phyloP scores from a whole-genome alignment of 1,140 invertebrate species.

The Plodia interpunctella region DNA sequence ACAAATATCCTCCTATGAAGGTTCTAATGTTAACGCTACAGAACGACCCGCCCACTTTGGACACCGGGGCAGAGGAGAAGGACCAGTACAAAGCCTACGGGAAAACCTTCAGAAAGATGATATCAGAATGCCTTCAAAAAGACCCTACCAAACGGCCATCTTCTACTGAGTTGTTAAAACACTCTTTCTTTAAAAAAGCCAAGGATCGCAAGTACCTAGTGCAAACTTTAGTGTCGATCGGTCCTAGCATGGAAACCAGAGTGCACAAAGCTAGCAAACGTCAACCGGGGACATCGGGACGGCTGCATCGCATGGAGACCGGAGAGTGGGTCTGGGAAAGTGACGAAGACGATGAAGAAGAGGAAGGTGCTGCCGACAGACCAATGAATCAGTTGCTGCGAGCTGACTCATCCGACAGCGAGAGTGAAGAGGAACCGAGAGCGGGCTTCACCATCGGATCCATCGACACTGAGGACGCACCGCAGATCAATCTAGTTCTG shows the following conservation, averaged over 20 bases:
- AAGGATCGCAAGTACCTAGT: constrained; percentile 98
- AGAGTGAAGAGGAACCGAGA: constrained; percentile 56
- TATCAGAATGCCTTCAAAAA: constrained; percentile 97
- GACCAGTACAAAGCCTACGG: constrained; percentile 99
- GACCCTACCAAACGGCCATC: constrained; percentile 96
- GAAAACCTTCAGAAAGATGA: constrained; percentile 98
- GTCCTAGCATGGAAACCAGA: constrained; percentile 91
- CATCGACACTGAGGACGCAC: constrained; percentile 41
- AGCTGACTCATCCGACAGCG: constrained; percentile 79
- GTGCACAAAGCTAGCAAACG: constrained; percentile 92
- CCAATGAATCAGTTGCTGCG: constrained; percentile 78
- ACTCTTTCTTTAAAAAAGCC: constrained; percentile 99
- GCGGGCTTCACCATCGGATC: constrained; percentile 62
- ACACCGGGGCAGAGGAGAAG: constrained; percentile 92
- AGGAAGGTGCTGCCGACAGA: constrained; percentile 65
- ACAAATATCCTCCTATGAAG: constrained; percentile 99
- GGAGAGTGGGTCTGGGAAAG: constrained; percentile 99
- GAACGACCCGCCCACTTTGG: constrained; percentile 98
- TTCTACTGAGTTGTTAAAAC: constrained; percentile 97
- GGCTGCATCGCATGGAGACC: constrained; percentile 95
- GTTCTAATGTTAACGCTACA: constrained; percentile 98
- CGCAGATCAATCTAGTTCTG: constrained; percentile 59
- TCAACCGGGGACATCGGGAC: constrained; percentile 93
- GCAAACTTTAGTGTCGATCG: constrained; percentile 91
- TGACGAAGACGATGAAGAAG: constrained; percentile 79